Conservation (phyloP, 1,140 invertebrate genomes). For the Linepithema humile region DNA sequence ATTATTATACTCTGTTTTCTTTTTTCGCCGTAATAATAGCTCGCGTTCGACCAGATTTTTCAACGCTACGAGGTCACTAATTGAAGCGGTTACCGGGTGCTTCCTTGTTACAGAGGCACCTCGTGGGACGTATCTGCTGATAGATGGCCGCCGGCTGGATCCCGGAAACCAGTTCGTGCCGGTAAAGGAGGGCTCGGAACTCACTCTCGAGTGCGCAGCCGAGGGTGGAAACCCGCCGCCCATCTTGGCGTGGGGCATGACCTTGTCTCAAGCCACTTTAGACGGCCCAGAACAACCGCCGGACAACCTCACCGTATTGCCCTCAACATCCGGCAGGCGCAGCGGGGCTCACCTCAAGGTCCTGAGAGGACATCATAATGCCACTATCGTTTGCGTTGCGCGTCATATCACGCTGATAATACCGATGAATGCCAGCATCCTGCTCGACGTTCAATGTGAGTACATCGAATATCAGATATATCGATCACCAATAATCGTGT, state of each 20-base stretch:
- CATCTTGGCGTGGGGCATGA: constrained; percentile 89
- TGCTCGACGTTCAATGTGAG: constrained; percentile 93
- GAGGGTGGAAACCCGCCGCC: constrained; percentile 93
- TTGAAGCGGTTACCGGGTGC: constrained; percentile 49
- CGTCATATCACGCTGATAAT: constrained; percentile 88
- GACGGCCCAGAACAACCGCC: constrained; percentile 85
- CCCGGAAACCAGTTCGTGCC: constrained; percentile 93
- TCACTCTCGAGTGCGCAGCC: constrained; percentile 92
- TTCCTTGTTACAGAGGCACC: constrained; percentile 88
- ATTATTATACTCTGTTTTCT: neutral
- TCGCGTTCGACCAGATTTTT: constrained; percentile 53
- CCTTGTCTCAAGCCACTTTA: constrained; percentile 85
- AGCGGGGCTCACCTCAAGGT: constrained; percentile 89
- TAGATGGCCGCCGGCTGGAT: constrained; percentile 91
- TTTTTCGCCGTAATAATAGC: neutral
- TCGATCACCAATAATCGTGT: neutral
- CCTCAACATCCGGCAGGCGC: constrained; percentile 84
- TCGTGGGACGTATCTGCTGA: constrained; percentile 90
- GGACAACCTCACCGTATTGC: constrained; percentile 82
- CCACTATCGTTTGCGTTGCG: constrained; percentile 90
- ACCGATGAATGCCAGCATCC: constrained; percentile 89
- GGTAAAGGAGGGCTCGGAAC: constrained; percentile 91
- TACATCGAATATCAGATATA: constrained; percentile 67
- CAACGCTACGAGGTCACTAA: constrained; percentile 55
- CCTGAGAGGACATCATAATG: constrained; percentile 90